Conservation (phyloP, 1,140 invertebrate species). For the Heliconius melpomene region DNA sequence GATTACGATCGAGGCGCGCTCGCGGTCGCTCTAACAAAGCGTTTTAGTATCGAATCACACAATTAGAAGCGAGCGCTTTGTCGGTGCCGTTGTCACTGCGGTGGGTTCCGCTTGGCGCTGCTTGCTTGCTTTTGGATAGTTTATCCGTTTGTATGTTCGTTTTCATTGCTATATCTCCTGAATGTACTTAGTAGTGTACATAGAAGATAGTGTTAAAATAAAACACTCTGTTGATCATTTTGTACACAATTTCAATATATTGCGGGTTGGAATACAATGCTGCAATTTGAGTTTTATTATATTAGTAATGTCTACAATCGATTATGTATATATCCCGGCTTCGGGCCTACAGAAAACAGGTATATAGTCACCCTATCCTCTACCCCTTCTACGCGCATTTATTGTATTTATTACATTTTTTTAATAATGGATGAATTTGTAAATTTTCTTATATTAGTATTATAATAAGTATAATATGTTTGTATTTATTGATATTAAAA, state of each 20-base stretch:
- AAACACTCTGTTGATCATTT: not conserved
- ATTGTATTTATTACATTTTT: too few species aligned
- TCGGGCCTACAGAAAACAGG: too few species aligned
- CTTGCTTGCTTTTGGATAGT: not conserved
- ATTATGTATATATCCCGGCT: too few species aligned
- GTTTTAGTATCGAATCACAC: slow-evolving; percentile 78
- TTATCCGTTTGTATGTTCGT: too few species aligned
- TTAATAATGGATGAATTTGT: too few species aligned
- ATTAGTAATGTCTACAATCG: too few species aligned
- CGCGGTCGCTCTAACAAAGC: slow-evolving; percentile 63
- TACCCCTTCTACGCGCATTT: too few species aligned
- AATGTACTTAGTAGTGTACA: not conserved
- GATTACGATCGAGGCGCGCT: slow-evolving; percentile 71
- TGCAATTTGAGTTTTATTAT: too few species aligned
- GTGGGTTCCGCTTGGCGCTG: slow-evolving; percentile 49
- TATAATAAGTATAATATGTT: not conserved
- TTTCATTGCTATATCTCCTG: too few species aligned
- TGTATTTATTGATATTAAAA: slow-evolving; percentile 19
- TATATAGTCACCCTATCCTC: too few species aligned
- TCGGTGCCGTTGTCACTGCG: slow-evolving; percentile 69
- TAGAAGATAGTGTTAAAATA: not conserved
- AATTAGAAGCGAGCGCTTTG: slow-evolving; percentile 79
- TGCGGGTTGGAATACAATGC: not conserved
- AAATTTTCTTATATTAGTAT: too few species aligned
- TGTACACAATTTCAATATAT: not conserved